phyloP scores from a whole-genome alignment of 1,140 invertebrate genomes.

The Potamilus streckersoni region DNA sequence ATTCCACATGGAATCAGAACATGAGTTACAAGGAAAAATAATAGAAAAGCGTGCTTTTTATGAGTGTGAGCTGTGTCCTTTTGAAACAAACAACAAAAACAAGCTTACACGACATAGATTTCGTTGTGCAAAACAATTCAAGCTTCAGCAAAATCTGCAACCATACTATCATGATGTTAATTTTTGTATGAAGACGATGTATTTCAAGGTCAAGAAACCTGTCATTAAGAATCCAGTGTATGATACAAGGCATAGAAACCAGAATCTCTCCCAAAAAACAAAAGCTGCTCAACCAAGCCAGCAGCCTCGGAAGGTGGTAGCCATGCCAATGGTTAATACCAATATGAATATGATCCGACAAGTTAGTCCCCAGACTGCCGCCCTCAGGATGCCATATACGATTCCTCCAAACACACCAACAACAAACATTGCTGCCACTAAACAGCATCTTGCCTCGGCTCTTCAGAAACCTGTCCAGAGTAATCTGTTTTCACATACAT shows the following conservation, averaged over 20 bases:
- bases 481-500: no score
- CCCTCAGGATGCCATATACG: no score
- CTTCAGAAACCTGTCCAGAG: no score
- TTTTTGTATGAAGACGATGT: slow-evolving; percentile 54
- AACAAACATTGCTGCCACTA: no score
- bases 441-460: no score
- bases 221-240: slow-evolving; percentile 2
- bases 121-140: slow-evolving; percentile 92
- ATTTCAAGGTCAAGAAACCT: slow-evolving; percentile 47
- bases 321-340: no score
- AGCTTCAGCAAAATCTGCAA: slow-evolving; percentile 85
- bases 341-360: no score
- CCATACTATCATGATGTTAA: slow-evolving; percentile 70
- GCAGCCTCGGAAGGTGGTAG: no score
- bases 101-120: slow-evolving; percentile 88
- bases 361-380: no score
- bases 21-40: slow-evolving; percentile 84
- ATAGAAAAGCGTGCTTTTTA: slow-evolving; percentile 88
- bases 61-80: slow-evolving; percentile 93
- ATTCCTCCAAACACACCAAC: no score
- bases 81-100: slow-evolving; percentile 94
- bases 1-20: slow-evolving; percentile 91
- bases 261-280: no score
- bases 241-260: not conserved
- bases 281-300: no score